Evolutionary conservation across 2,113 vertebrate genomes (phyloP).

Genomic region (Urocolius indicus): DNA sequence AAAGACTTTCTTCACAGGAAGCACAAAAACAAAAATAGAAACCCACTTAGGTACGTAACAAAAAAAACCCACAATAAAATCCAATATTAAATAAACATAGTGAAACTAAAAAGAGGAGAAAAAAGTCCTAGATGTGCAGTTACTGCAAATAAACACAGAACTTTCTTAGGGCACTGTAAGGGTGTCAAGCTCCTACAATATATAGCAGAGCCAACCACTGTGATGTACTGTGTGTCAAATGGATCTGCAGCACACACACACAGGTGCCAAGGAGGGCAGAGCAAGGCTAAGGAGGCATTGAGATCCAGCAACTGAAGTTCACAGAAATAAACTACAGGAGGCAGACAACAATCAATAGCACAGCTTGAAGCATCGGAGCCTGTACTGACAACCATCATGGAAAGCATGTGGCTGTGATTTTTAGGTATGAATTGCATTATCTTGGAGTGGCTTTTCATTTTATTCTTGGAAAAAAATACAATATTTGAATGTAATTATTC

Average conservation of each 20-base stretch:
- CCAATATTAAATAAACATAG: background rate
- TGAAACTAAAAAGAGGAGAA: background rate
- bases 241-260: background rate
- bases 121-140: background rate
- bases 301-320: background rate
- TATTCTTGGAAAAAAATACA: background rate
- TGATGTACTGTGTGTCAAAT: background rate
- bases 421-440: background rate
- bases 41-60: background rate
- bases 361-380: background rate
- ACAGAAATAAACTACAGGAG: background rate
- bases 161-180: background rate
- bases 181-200: background rate
- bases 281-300: background rate
- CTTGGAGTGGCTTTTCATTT: background rate
- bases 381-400: background rate
- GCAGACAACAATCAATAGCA: background rate
- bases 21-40: constrained; percentile 25
- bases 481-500: background rate
- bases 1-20: constrained; percentile 5
- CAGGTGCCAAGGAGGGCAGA: background rate
- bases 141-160: background rate
- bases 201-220: background rate
- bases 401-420: background rate
- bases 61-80: background rate